These are phyloP conservation scores for Pagrus major DNA, from an alignment of 2,113 vertebrate species.

Conservation along the genomic window DNA sequence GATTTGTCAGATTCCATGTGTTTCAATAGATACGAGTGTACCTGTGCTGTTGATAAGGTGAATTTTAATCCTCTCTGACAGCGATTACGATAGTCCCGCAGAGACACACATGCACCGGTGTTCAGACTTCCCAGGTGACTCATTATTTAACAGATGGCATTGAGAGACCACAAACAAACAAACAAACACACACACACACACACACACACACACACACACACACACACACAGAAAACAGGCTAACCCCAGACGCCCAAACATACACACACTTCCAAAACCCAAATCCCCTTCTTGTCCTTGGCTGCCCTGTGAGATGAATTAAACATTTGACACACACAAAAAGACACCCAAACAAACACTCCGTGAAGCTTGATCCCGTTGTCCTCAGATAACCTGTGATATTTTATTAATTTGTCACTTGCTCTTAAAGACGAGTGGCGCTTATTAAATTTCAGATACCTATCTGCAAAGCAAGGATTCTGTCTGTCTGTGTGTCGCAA, in stretches of 20 bases:
- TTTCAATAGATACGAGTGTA: background rate
- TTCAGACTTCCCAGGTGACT: slow-evolving; percentile 60
- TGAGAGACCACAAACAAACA: slow-evolving; percentile 41
- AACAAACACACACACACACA: slow-evolving; percentile 21
- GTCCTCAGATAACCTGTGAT: slow-evolving; percentile 15
- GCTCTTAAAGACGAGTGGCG: background rate
- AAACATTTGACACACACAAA: slow-evolving; percentile 32
- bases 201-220: slow-evolving; percentile 17
- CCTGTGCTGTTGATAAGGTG: slow-evolving; percentile 27
- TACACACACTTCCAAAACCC: slow-evolving; percentile 25
- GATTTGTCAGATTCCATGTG: slow-evolving; percentile 15
- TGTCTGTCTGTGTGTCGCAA: too few species aligned
- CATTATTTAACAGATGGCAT: slow-evolving; percentile 70
- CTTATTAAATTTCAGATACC: too few species aligned
- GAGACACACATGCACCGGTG: slow-evolving; percentile 23
- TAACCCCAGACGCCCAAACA: slow-evolving; percentile 29
- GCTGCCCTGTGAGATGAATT: slow-evolving; percentile 50
- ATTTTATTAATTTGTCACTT: background rate
- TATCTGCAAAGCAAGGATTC: too few species aligned
- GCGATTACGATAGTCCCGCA: slow-evolving; percentile 16
- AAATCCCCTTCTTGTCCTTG: slow-evolving; percentile 46
- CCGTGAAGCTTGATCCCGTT: background rate
- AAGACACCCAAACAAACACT: background rate
- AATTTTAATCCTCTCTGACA: slow-evolving; percentile 54
- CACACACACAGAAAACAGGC: slow-evolving; percentile 12